phyloP scores from a whole-genome alignment of 1,140 invertebrate genomes.

The Dufourea novaeangliae region DNA sequence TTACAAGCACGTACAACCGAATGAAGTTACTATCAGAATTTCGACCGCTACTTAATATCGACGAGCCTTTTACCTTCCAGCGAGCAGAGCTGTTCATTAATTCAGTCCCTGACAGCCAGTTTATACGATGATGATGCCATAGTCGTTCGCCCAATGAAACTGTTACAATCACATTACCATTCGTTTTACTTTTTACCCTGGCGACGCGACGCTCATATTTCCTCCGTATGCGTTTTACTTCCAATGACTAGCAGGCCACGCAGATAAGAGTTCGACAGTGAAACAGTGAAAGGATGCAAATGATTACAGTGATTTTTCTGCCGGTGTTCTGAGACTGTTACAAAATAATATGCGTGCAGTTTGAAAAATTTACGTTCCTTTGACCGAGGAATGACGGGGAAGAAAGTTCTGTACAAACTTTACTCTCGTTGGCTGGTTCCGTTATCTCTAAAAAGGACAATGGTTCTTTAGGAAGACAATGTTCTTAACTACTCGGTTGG shows the following conservation, averaged over 20 bases:
- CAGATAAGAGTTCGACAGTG: neutral
- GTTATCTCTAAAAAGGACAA: neutral
- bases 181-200: neutral
- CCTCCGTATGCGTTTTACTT: neutral
- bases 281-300: neutral
- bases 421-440: neutral
- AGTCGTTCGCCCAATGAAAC: neutral
- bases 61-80: neutral
- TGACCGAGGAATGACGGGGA: neutral
- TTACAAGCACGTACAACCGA: too few species aligned
- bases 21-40: too few species aligned
- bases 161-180: neutral
- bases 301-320: neutral
- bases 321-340: conserved; percentile 9
- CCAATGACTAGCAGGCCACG: neutral
- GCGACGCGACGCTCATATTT: neutral
- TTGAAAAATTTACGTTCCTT: conserved; percentile 26
- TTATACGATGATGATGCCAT: neutral
- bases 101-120: neutral
- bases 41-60: neutral
- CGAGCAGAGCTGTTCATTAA: neutral
- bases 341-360: conserved; percentile 26
- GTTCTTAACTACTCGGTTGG: conserved; percentile 2
- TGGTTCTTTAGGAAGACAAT: neutral
- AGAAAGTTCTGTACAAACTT: conserved; percentile 1